Base-by-base conservation (phyloP, 1,140 invertebrate species). In the Ectropis grisescens region DNA sequence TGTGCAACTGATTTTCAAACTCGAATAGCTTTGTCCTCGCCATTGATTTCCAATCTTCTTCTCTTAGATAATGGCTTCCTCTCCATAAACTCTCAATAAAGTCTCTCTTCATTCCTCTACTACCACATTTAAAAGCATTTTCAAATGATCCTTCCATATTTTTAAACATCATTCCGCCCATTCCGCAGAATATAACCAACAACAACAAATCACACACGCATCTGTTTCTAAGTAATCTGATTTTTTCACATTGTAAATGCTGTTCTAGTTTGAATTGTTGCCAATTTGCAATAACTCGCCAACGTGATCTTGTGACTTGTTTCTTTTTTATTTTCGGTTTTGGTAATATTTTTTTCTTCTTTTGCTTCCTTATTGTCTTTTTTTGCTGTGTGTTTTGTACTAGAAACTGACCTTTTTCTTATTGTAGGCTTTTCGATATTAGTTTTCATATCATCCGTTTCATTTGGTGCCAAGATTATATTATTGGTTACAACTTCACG, bases 31-130 rank as follows among this genome's bases (percentile, higher is more conserved):
- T 91, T 39, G 87, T 86, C 23, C 93, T 80, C 0, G 93, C 93
- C 78, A 92, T 84, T 1, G 89, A 90, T 58, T 94, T 93, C 94
- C 94, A 96, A 47, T 94, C 92, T 2, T 94, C 92, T 69, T 95
- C 92, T 32, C 87, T 87, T 74, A 94, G 70, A 64, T 89, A 90
- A 58, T 93, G 90, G 72, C 91, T 93, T 37, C 87, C 87, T 26
- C 85, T 81, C 92, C 92, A 95, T 12, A 95, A 75, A 26, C 85
- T 85, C 48, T 95, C 91, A 29, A 95, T 86, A 56, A 94, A 94
- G 62, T 95, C 92, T 2, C 93, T 79, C 51, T 94, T 94, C 0
- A 95, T 92, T 54, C 91, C 84, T 53, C 93, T 92, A 11, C 94
- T 92, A 8, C 92, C 91, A 56, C 93, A 95, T 79, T 95, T 95